Evolutionary conservation across 2,797 vertebrate species (phyloP), one percentile per base, ranked within the genome.

Genomic region (Hemitrygon akajei): DNA sequence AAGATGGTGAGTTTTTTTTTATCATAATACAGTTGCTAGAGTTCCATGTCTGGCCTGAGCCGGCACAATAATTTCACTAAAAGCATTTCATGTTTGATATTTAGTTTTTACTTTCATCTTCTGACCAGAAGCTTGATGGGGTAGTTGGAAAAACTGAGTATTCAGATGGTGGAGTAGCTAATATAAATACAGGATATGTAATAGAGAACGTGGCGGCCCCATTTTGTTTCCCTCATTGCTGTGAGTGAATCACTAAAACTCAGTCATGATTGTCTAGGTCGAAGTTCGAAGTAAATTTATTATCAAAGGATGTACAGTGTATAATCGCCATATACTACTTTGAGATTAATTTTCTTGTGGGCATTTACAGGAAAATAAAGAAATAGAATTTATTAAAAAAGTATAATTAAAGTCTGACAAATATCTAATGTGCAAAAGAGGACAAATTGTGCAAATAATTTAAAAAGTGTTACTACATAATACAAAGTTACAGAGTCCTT

Each of bases 1-100:
- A 96, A 95, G 98, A 99, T 0, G 99, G 99, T 99, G 95, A 97
- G 12, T 94, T 30, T 1, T 6, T 66, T 93, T 66, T 9, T 3
- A 82, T 30, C 2, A 37, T 40, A n/a, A 58, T 40, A 14, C 22
- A 3, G 20, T 71, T 69, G 69, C 2, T 56, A n/a, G 27, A 63
- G 77, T 56, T 75, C 71, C 11, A 56, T 58, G 40, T 93, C 71
- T 93, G 37, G 66, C 69, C 22, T 75, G 34, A 7, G 22, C 71
- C 47, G n/a, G 66, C 7, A 34, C 20, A 37, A 7, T 16, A 20
- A n/a, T n/a, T 86, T 60, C 80, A 56, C 22, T 1, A 22, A 82
- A 25, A 25, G 18, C 37, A 25, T 6, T 25, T 3, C 77, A 14
- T 9, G 10, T 9, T 58, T 84, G 81, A 7, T 60, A 2, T 86